Conservation (phyloP, 2,113 vertebrate species). For the Piliocolobus tephrosceles region DNA sequence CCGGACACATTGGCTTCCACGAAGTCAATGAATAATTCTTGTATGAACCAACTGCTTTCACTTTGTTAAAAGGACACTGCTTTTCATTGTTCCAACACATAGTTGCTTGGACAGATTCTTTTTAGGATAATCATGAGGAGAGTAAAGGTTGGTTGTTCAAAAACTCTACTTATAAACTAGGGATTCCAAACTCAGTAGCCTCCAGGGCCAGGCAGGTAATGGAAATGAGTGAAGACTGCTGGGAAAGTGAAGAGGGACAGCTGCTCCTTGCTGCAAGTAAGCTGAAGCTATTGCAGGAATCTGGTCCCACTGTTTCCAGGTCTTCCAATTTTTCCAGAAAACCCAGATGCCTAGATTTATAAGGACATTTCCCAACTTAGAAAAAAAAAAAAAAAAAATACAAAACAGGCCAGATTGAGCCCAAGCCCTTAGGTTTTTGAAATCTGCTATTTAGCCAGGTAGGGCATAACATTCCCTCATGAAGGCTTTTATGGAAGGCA, state of each 20-base stretch:
- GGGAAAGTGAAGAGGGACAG: background rate
- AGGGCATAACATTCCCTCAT: background rate
- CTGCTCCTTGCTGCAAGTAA: background rate
- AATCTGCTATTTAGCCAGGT: background rate
- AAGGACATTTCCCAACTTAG: background rate
- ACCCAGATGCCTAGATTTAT: background rate
- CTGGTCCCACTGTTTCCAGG: background rate
- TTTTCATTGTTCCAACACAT: background rate
- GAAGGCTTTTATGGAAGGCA: background rate
- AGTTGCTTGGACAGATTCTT: background rate
- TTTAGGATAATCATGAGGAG: background rate
- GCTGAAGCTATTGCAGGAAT: background rate
- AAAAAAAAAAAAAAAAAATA: background rate
- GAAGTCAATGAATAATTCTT: background rate
- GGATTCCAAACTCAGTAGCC: background rate
- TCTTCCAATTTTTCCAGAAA: background rate
- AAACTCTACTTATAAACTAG: background rate
- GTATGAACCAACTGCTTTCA: conserved; percentile 33
- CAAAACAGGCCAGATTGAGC: background rate
- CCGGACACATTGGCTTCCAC: background rate
- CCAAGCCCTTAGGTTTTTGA: background rate
- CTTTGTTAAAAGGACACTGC: conserved; percentile 25
- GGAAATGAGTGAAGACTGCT: background rate
- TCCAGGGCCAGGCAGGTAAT: background rate
- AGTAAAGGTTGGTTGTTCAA: background rate